Conservation (phyloP, 2,113 vertebrate genomes). For the Arizona elegans region DNA sequence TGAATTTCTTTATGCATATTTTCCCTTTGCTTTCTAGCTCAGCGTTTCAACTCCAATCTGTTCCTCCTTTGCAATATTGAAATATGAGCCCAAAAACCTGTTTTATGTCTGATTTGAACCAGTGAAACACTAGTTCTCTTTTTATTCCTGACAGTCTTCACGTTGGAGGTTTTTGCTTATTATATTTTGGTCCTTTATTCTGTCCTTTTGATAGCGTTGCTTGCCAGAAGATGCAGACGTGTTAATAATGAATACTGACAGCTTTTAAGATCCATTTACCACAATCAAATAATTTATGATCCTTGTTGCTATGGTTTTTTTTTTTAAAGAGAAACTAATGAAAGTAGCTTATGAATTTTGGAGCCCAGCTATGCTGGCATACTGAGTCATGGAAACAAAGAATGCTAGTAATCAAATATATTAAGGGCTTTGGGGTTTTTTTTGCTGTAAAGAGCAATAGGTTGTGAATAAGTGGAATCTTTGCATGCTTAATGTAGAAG, state of each 20-base stretch:
- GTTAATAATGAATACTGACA: constrained; percentile 28
- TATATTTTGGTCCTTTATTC: constrained; percentile 10
- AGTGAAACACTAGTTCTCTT: not conserved
- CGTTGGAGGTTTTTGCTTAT: not conserved
- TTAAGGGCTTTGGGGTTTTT: not conserved
- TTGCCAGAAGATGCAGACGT: constrained; percentile 2
- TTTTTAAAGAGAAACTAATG: constrained; percentile 55
- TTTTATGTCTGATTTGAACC: not conserved
- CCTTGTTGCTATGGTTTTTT: constrained; percentile 48
- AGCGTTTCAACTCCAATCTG: not conserved
- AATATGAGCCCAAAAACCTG: not conserved
- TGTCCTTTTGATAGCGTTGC: constrained; percentile 16
- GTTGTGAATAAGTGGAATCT: constrained; percentile 48
- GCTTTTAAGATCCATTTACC: constrained; percentile 44
- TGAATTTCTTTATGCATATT: not conserved
- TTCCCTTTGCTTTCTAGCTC: no score
- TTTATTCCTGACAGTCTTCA: not conserved
- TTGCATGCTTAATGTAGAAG: constrained; percentile 52
- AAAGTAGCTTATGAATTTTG: constrained; percentile 46
- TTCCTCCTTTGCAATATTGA: not conserved
- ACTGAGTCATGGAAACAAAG: constrained; percentile 63
- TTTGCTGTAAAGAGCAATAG: constrained; percentile 58
- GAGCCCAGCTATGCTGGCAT: constrained; percentile 40
- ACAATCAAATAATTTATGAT: constrained; percentile 25
- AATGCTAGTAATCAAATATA: constrained; percentile 45